Percentiles rank a stretch among this genome's conserved stretches.
Evolutionary conservation across 2,113 vertebrate genomes (phyloP).

Genomic region (Crotalus viridis): DNA sequence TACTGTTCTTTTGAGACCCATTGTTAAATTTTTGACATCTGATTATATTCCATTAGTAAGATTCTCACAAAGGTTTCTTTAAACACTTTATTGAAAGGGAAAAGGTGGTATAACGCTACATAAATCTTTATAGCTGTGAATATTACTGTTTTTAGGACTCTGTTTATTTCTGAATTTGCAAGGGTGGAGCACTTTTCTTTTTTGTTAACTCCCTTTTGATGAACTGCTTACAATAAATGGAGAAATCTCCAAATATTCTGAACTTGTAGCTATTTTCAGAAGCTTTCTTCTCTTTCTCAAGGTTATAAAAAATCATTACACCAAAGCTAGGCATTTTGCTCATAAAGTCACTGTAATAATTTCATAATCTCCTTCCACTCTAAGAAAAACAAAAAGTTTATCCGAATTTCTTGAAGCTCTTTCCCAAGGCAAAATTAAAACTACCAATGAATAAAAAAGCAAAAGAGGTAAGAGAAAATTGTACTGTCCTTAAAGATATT

Average conservation of each 20-base stretch:
- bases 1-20: neutral
- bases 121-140: neutral
- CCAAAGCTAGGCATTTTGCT: neutral
- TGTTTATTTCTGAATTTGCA: neutral
- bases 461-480: neutral
- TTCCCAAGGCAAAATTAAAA: neutral
- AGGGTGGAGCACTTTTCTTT: neutral
- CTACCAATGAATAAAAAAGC: neutral
- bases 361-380: neutral
- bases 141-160: neutral
- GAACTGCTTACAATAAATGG: neutral
- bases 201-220: neutral
- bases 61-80: neutral
- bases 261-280: neutral
- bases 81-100: neutral
- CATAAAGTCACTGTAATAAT: neutral
- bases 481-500: neutral
- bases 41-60: neutral
- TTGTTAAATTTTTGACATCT: neutral
- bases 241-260: neutral
- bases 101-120: neutral
- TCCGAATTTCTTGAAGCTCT: too few relatives aligned
- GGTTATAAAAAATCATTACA: neutral
- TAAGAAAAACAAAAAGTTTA: neutral
- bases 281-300: neutral